phyloP scores from a whole-genome alignment of 2,113 vertebrate species.

The Lanius ludovicianus region DNA sequence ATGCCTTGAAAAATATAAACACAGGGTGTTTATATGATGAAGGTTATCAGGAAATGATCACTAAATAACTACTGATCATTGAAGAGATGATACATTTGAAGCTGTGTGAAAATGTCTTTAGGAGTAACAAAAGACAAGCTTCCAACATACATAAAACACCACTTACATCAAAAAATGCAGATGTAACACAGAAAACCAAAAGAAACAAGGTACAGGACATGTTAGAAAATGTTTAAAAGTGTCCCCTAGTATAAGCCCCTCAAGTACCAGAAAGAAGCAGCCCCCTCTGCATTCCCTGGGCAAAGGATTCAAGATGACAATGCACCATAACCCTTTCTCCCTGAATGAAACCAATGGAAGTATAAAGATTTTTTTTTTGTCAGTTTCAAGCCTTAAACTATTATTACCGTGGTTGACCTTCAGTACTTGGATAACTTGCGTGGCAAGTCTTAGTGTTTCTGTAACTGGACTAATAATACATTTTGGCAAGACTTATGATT shows the following conservation, averaged over 20 bases:
- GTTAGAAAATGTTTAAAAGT: not conserved
- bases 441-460: not conserved
- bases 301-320: not conserved
- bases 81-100: not conserved
- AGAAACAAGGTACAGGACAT: not conserved
- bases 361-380: not conserved
- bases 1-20: not conserved
- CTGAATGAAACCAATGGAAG: not conserved
- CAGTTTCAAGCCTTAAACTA: not conserved
- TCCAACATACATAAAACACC: not conserved
- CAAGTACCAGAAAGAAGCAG: not conserved
- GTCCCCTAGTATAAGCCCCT: fast-evolving
- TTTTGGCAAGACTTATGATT: not conserved
- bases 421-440: not conserved
- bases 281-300: fast-evolving
- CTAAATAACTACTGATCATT: not conserved
- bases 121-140: not conserved
- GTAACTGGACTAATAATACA: not conserved
- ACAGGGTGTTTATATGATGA: fast-evolving
- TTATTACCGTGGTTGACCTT: not conserved
- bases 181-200: not conserved
- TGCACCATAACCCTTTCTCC: not conserved
- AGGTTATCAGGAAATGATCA: not conserved
- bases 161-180: not conserved
- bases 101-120: not conserved